A percentile compares a stretch with the other conserved stretches of the same genome.
Conservation (phyloP, 92 coral and sea anemone species). For the Heliopora coerulea region DNA sequence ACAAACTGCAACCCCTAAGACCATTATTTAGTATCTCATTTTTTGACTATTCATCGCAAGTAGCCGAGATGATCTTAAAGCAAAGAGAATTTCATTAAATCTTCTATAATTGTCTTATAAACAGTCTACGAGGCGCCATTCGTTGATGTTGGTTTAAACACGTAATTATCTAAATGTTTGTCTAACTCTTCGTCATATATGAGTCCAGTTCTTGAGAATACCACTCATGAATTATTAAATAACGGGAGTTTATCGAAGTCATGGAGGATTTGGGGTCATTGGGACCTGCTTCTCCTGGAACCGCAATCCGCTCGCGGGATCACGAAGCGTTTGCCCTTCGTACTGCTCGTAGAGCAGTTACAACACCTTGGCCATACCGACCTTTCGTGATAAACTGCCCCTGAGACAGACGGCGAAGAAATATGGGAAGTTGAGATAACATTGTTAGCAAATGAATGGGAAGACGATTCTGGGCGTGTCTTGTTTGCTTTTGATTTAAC, state of each 20-base stretch:
- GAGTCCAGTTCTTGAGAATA: background rate
- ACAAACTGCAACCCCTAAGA: background rate
- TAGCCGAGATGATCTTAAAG: background rate
- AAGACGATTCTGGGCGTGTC: conserved; percentile 13
- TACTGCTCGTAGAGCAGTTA: background rate
- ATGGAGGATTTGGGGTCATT: too few species aligned
- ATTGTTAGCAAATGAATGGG: conserved; percentile 27
- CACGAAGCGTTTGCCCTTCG: background rate
- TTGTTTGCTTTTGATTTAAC: conserved; percentile 9
- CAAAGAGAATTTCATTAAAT: conserved; percentile 36
- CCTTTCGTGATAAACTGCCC: conserved; percentile 21
- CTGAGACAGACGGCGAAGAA: conserved; percentile 38
- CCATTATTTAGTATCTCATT: background rate
- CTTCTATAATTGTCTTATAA: conserved; percentile 21
- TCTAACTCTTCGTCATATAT: conserved; percentile 11
- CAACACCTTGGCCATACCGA: conserved; percentile 12
- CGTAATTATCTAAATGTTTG: conserved; percentile 26
- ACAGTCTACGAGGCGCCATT: conserved; percentile 39
- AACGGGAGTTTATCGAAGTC: background rate
- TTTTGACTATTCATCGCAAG: background rate
- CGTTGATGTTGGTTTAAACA: conserved; percentile 16
- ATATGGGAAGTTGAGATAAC: conserved; percentile 32
- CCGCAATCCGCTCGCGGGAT: background rate
- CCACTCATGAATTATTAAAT: too few species aligned
- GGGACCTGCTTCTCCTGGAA: too few species aligned